Percentiles rank a stretch among this genome's conserved stretches.
Conservation (phyloP, 2,888 invertebrate species). For the Schizaphis graminum region DNA sequence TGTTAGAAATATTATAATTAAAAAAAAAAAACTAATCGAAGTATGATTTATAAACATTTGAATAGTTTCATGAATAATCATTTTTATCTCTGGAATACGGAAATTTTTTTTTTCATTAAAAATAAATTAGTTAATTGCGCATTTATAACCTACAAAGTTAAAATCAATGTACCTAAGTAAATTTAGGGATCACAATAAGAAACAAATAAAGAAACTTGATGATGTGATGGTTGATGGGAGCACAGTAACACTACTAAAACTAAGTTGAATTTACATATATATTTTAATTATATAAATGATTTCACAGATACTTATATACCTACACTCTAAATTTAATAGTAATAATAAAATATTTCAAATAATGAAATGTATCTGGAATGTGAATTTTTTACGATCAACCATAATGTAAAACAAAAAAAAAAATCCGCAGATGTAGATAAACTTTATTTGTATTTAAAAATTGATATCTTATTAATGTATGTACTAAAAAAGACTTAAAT, state of each 20-base stretch:
- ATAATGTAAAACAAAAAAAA: background rate
- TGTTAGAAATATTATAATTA: background rate
- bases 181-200: background rate
- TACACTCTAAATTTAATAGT: background rate
- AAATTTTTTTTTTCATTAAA: background rate
- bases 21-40: no score
- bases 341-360: background rate
- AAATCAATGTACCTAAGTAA: background rate
- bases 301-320: background rate
- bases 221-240: background rate
- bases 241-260: background rate
- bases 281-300: background rate
- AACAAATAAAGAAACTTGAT: background rate
- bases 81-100: background rate
- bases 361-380: background rate
- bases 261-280: background rate
- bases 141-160: background rate
- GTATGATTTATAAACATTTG: background rate
- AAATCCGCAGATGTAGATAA: background rate
- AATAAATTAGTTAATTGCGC: background rate
- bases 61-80: background rate
- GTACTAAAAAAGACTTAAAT: background rate
- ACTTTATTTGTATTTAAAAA: background rate
- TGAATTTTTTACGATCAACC: background rate
- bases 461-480: background rate